These are phyloP conservation scores for Sebastes nivosus DNA, from an alignment of 2,797 vertebrate species.

Conservation along the genomic window DNA sequence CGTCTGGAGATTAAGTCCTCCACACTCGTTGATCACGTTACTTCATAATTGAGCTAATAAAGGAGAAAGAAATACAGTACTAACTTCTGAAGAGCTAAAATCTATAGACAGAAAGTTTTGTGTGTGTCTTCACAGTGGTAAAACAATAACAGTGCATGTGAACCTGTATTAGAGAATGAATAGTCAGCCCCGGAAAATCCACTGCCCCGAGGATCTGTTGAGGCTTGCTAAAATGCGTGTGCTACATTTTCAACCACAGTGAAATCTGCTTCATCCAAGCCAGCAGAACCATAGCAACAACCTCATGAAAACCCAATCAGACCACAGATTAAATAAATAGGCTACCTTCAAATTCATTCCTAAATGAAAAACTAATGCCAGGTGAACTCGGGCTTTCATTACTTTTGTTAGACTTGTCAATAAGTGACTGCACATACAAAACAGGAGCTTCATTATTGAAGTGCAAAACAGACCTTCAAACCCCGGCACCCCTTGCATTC, in stretches of 20 bases:
- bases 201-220: not conserved
- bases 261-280: slow-evolving; percentile 30
- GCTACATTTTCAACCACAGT: slow-evolving; percentile 35
- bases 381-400: slow-evolving; percentile 50
- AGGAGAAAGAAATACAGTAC: not conserved
- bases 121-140: not conserved
- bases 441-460: slow-evolving; percentile 52
- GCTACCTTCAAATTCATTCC: slow-evolving; percentile 55
- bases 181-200: not conserved
- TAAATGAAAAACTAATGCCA: slow-evolving; percentile 40
- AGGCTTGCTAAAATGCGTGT: not conserved
- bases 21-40: not conserved
- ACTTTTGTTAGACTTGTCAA: slow-evolving; percentile 49
- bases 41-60: not conserved
- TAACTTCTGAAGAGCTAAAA: not conserved
- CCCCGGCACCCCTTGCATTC: slow-evolving; percentile 11
- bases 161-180: not conserved
- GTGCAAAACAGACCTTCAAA: slow-evolving; percentile 57
- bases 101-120: not conserved
- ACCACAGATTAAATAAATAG: slow-evolving; percentile 45
- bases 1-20: not conserved
- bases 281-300: slow-evolving; percentile 66
- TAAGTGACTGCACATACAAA: slow-evolving; percentile 50
- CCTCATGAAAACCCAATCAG: slow-evolving; percentile 51
- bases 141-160: not conserved